These are phyloP conservation scores for Isotomurus palustris DNA, from an alignment of 2,888 invertebrate species.

Conservation along the genomic window DNA sequence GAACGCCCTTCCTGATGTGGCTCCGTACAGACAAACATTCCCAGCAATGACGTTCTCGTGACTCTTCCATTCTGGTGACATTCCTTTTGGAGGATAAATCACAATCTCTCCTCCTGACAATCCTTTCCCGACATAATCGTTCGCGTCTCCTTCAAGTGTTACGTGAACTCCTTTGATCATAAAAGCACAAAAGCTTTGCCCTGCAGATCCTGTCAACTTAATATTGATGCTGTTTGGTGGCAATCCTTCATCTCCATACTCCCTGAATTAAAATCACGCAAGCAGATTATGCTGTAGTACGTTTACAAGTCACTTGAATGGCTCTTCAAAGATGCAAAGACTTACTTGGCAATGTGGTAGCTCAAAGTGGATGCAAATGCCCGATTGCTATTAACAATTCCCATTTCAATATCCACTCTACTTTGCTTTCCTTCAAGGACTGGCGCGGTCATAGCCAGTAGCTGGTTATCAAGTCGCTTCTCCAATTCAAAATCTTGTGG, in stretches of 20 bases:
- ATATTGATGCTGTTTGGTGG: slow-evolving; percentile 78
- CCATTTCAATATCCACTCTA: slow-evolving; percentile 66
- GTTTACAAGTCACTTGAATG: background rate
- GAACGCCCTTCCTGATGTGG: slow-evolving; percentile 87
- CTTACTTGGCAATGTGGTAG: slow-evolving; percentile 89
- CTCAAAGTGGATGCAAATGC: slow-evolving; percentile 91
- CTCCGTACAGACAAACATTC: slow-evolving; percentile 96
- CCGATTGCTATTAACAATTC: slow-evolving; percentile 84
- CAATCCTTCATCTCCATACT: slow-evolving; percentile 79
- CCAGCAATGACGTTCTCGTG: slow-evolving; percentile 96
- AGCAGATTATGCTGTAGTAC: background rate
- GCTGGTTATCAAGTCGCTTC: slow-evolving; percentile 71
- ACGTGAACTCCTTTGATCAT: slow-evolving; percentile 83
- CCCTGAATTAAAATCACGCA: slow-evolving; percentile 57
- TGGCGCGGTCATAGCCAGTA: slow-evolving; percentile 66
- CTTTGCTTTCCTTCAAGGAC: slow-evolving; percentile 70
- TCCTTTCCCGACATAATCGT: slow-evolving; percentile 96
- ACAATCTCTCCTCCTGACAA: slow-evolving; percentile 91
- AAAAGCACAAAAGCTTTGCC: slow-evolving; percentile 99
- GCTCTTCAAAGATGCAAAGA: background rate
- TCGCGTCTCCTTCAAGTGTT: slow-evolving; percentile 91
- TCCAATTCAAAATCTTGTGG: slow-evolving; percentile 79
- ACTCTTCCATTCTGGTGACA: slow-evolving; percentile 70
- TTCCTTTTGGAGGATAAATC: slow-evolving; percentile 83
- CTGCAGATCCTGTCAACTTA: slow-evolving; percentile 83